Evolutionary conservation across 2,797 vertebrate species (phyloP).

Genomic region (Labeo calbasu): DNA sequence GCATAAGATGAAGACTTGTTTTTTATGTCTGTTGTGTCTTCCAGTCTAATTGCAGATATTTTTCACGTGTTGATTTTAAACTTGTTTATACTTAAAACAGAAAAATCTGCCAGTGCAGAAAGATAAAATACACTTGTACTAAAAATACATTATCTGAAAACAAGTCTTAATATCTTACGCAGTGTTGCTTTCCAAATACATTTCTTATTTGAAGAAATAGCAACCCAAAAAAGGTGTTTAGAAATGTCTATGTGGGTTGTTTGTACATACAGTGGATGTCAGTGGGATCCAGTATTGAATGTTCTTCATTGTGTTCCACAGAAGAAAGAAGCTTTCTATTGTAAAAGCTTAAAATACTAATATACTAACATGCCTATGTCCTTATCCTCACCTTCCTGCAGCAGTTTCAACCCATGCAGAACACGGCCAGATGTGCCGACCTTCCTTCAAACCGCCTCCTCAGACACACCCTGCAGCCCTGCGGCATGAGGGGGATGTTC

Average conservation of each 20-base stretch:
- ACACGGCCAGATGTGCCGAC: slow-evolving; percentile 46
- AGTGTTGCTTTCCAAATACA: background rate
- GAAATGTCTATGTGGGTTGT: background rate
- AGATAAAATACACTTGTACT: background rate
- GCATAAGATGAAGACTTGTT: background rate
- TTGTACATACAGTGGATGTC: background rate
- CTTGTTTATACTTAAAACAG: background rate
- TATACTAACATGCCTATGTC: background rate
- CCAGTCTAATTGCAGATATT: background rate
- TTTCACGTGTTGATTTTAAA: background rate
- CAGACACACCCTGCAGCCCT: slow-evolving; percentile 51
- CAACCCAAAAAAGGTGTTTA: background rate
- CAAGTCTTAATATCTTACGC: background rate
- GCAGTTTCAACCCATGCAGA: slow-evolving; percentile 21
- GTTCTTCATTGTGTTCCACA: background rate
- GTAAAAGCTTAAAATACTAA: background rate
- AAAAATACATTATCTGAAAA: slow-evolving; percentile 16
- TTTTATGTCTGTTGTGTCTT: background rate
- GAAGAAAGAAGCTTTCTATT: background rate
- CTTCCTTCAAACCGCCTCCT: slow-evolving; percentile 12
- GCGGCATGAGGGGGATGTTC: slow-evolving; percentile 50
- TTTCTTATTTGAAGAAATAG: background rate
- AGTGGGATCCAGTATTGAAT: background rate
- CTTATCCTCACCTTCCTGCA: slow-evolving; percentile 39
- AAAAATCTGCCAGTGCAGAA: background rate